Evolutionary conservation across 2,113 vertebrate species (phyloP).

Genomic region (Oryzias javanicus): DNA sequence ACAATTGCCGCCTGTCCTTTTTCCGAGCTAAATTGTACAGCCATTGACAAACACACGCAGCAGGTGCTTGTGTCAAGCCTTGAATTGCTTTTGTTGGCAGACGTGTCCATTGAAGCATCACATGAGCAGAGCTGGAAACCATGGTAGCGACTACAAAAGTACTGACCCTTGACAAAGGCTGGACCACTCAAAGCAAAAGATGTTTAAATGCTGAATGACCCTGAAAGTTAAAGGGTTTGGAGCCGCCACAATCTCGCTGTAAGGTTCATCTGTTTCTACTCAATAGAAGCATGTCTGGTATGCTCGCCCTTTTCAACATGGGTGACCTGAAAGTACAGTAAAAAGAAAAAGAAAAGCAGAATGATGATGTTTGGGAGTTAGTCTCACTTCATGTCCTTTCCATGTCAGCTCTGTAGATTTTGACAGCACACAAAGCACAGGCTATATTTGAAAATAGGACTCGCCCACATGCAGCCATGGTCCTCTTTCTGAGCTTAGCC

Average conservation of each 20-base stretch:
- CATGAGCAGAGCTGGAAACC: conserved; percentile 46
- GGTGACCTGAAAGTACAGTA: conserved; percentile 29
- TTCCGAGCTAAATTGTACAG: conserved; percentile 15
- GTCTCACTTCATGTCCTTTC: conserved; percentile 17
- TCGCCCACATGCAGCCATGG: not conserved
- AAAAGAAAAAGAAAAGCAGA: conserved; percentile 14
- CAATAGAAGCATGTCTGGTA: conserved; percentile 6
- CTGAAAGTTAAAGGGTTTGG: conserved; percentile 26
- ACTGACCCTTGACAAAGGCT: conserved; percentile 49
- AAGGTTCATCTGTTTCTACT: conserved; percentile 15
- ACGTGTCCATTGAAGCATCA: conserved; percentile 45
- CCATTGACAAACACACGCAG: conserved; percentile 8
- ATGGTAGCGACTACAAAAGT: conserved; percentile 44
- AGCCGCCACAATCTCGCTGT: conserved; percentile 13
- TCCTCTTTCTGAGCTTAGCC: conserved; percentile 3
- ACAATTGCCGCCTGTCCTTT: conserved; percentile 33
- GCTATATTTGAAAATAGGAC: conserved; percentile 9
- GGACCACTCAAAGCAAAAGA: conserved; percentile 48
- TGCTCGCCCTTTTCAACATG: conserved; percentile 6
- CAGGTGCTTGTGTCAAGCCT: conserved; percentile 28
- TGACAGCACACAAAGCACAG: not conserved
- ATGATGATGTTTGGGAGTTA: conserved; percentile 11
- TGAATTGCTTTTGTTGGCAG: conserved; percentile 18
- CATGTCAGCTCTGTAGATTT: conserved; percentile 15
- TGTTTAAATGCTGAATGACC: conserved; percentile 48